Conservation (phyloP, 2,888 invertebrate species). For the Antitype chi region DNA sequence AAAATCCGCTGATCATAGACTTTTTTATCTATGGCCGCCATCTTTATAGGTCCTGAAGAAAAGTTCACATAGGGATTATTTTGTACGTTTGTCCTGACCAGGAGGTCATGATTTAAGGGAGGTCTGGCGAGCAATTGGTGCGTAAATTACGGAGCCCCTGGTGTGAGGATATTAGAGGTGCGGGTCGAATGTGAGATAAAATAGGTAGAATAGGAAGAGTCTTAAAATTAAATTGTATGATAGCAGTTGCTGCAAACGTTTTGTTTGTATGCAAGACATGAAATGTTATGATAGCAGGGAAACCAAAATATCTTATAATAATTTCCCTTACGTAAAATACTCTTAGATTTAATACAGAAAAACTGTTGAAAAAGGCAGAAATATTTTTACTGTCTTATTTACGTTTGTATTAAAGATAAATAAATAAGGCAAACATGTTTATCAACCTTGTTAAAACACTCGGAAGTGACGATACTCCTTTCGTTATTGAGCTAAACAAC, state of each 20-base stretch:
- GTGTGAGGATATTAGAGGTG: conserved; percentile 35
- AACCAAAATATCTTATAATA: too few species aligned
- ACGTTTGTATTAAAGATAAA: conserved; percentile 12
- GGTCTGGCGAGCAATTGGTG: conserved; percentile 46
- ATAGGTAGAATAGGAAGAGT: not conserved
- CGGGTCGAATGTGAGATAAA: conserved; percentile 29
- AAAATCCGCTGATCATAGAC: conserved; percentile 59
- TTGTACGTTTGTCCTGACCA: conserved; percentile 37
- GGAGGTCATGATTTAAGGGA: conserved; percentile 60
- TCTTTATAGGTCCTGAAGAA: conserved; percentile 60
- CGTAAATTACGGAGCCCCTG: conserved; percentile 60
- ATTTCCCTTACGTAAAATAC: too few species aligned
- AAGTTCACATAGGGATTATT: conserved; percentile 51
- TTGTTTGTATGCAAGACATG: not conserved
- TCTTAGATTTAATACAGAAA: too few species aligned
- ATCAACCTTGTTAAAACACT: not conserved
- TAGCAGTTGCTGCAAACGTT: not conserved
- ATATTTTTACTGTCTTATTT: not conserved
- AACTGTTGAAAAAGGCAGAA: not conserved
- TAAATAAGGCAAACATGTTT: conserved; percentile 8
- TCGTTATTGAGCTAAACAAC: conserved; percentile 12
- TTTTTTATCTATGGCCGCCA: conserved; percentile 56
- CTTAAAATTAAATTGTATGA: conserved; percentile 27
- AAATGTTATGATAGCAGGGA: not conserved
- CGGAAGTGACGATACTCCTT: conserved; percentile 8